phyloP scores from a whole-genome alignment of 2,113 vertebrate species.

The Romanogobio albipinnatus region DNA sequence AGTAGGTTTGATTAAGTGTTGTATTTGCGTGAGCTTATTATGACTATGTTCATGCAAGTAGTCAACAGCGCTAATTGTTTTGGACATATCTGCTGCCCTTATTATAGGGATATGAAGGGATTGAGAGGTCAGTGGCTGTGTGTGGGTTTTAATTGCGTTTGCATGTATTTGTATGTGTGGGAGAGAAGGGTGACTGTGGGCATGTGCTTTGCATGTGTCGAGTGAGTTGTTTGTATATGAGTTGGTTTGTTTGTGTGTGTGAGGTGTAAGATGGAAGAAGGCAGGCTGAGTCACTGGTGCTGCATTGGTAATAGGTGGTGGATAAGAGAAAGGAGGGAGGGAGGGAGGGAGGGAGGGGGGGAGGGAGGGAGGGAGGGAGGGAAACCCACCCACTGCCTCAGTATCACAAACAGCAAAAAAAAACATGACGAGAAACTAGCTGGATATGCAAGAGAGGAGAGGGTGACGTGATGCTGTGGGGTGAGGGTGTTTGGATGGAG shows the following conservation, averaged over 20 bases:
- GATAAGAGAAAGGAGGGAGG: neutral
- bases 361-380: neutral
- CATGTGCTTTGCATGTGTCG: constrained; percentile 47
- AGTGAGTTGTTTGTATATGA: constrained; percentile 12
- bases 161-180: constrained; percentile 47
- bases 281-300: constrained; percentile 51
- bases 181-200: constrained; percentile 26
- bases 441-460: constrained; percentile 11
- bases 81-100: constrained; percentile 17
- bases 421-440: neutral
- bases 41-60: constrained; percentile 26
- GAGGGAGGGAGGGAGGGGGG: neutral
- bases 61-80: constrained; percentile 30
- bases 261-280: constrained; percentile 28
- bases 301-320: constrained; percentile 39
- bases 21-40: constrained; percentile 44
- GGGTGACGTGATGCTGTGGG: constrained; percentile 30
- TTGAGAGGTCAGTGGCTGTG: constrained; percentile 28
- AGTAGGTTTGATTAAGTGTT: constrained; percentile 51
- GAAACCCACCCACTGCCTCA: constrained; percentile 42
- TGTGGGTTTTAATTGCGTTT: constrained; percentile 39
- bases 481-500: neutral
- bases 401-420: constrained; percentile 15
- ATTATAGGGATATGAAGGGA: constrained; percentile 25
- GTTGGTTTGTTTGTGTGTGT: constrained; percentile 29